phyloP scores from a whole-genome alignment of 2,797 vertebrate species.

The Rhincodon typus region DNA sequence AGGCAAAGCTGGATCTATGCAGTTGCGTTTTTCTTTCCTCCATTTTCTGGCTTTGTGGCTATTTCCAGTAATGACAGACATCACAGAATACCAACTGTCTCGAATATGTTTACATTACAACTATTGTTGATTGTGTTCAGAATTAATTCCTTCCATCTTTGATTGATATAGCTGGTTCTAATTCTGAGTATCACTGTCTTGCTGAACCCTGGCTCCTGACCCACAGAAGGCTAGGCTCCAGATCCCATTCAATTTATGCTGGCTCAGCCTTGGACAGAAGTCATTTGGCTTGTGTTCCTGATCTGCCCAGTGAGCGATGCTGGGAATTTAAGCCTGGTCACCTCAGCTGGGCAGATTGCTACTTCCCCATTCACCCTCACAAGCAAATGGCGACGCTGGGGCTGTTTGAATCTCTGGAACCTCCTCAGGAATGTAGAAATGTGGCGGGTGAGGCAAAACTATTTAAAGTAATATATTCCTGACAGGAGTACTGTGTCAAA shows the following conservation, averaged over 20 bases:
- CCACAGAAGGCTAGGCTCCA: background rate
- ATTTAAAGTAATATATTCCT: background rate
- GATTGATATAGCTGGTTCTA: background rate
- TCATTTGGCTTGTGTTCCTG: background rate
- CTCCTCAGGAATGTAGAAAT: background rate
- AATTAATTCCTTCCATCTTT: background rate
- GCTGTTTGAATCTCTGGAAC: background rate
- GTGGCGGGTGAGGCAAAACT: too few relatives aligned
- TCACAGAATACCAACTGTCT: background rate
- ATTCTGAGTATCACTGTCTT: background rate
- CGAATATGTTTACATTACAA: background rate
- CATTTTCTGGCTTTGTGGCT: background rate
- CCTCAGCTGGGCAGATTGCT: background rate
- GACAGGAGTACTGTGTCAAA: background rate
- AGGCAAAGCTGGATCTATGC: constrained; percentile 97
- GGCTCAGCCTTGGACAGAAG: background rate
- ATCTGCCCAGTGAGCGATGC: background rate
- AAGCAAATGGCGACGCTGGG: background rate
- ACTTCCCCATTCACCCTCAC: too few relatives aligned
- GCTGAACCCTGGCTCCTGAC: background rate
- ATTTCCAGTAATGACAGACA: background rate
- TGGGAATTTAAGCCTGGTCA: background rate
- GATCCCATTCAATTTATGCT: background rate
- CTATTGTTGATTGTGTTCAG: background rate
- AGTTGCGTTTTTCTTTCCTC: constrained; percentile 73